phyloP scores from a whole-genome alignment of 2,797 vertebrate species.

The Halcyon smyrnensis region DNA sequence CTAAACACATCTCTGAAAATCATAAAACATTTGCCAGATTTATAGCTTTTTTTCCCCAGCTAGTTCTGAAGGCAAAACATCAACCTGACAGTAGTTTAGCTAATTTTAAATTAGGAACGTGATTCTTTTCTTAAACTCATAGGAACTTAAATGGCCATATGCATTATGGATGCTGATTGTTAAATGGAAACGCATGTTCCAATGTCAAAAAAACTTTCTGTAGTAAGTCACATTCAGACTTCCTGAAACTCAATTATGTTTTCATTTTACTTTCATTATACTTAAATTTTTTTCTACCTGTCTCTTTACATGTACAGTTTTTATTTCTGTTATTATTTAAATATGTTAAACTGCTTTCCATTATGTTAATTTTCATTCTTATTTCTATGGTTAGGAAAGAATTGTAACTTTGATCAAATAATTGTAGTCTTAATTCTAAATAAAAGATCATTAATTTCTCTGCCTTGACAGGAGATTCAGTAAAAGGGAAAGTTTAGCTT shows the following conservation, averaged over 20 bases:
- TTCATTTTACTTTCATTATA: slow-evolving; percentile 25
- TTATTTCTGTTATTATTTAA: slow-evolving; percentile 30
- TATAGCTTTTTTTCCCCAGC: neutral
- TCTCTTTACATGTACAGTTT: neutral
- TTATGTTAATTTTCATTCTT: slow-evolving; percentile 3
- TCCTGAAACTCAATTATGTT: slow-evolving; percentile 2
- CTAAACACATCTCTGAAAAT: neutral
- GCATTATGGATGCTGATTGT: neutral
- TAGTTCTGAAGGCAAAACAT: neutral
- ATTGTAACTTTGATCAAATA: slow-evolving; percentile 44
- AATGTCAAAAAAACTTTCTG: neutral
- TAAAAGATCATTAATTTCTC: neutral
- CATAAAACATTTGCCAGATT: neutral
- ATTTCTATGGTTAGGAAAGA: neutral
- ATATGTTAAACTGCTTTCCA: neutral
- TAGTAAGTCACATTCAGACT: slow-evolving; percentile 3
- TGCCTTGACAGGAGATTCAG: neutral
- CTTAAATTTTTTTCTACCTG: neutral
- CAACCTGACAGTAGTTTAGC: neutral
- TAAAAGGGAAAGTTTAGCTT: neutral
- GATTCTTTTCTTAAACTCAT: neutral
- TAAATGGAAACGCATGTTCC: slow-evolving; percentile 29
- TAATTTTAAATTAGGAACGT: slow-evolving; percentile 2
- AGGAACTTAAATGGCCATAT: neutral
- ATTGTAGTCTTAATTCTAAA: neutral